Evolutionary conservation across 2,888 invertebrate genomes (phyloP).

Genomic region (Laothoe populi): DNA sequence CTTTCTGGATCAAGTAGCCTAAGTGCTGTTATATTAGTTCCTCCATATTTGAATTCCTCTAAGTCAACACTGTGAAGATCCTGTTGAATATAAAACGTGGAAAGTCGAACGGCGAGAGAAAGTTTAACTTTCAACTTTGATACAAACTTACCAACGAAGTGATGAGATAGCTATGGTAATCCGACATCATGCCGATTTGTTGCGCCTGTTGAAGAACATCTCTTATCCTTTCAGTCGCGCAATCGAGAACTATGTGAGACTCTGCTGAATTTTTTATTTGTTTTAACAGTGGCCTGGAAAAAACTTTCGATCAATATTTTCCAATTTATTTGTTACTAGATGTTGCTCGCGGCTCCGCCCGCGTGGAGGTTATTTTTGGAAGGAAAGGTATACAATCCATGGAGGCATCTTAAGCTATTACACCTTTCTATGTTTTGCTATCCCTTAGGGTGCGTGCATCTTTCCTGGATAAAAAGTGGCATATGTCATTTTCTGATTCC

Average conservation of each 20-base stretch:
- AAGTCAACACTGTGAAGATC: constrained; percentile 96
- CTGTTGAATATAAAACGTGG: constrained; percentile 69
- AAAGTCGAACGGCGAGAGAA: constrained; percentile 29
- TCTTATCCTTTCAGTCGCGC: constrained; percentile 93
- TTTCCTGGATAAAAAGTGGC: too few species aligned
- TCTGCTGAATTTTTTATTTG: constrained; percentile 97
- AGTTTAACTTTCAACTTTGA: constrained; percentile 38
- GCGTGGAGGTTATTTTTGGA: too few species aligned
- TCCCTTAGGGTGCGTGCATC: too few species aligned
- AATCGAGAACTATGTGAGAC: constrained; percentile 95
- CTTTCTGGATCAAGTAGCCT: constrained; percentile 94
- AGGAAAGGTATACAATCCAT: too few species aligned
- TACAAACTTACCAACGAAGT: constrained; percentile 91
- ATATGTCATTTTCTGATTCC: too few species aligned
- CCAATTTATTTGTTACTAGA: too few species aligned
- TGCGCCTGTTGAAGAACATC: constrained; percentile 96
- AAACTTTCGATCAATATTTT: constrained; percentile 20
- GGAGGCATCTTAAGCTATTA: too few species aligned
- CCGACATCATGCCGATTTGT: constrained; percentile 98
- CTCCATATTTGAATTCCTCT: constrained; percentile 97
- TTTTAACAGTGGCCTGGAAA: constrained; percentile 91
- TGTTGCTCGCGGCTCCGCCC: too few species aligned
- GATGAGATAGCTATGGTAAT: constrained; percentile 96
- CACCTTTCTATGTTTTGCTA: too few species aligned
- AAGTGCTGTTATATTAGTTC: constrained; percentile 97